Evolutionary conservation across 2,797 vertebrate genomes (phyloP).

Genomic region (Melanotaenia nigrans): DNA sequence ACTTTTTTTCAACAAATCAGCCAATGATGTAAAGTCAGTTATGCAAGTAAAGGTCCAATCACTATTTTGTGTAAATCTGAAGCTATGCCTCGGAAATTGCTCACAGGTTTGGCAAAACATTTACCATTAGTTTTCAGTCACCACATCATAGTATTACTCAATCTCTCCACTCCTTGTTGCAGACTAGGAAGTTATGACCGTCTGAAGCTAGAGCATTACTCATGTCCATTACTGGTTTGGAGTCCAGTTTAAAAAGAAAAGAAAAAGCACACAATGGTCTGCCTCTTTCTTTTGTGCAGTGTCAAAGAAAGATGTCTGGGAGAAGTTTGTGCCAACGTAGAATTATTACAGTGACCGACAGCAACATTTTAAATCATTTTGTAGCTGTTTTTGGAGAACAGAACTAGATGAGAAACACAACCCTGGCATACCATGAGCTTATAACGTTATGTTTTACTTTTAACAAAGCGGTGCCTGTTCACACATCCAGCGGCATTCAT

Average conservation of each 20-base stretch:
- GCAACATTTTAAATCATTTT: background rate
- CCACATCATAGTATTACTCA: slow-evolving; percentile 65
- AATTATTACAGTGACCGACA: slow-evolving; percentile 7
- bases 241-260: slow-evolving; percentile 15
- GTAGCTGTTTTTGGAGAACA: background rate
- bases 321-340: slow-evolving; percentile 12
- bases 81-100: background rate
- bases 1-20: slow-evolving; percentile 10
- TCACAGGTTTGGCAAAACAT: slow-evolving; percentile 19
- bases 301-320: slow-evolving; percentile 31
- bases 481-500: background rate
- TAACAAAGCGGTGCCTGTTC: background rate
- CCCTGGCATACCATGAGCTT: background rate
- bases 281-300: slow-evolving; percentile 15
- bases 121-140: slow-evolving; percentile 37
- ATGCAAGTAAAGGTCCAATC: background rate
- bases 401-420: background rate
- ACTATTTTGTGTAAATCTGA: background rate
- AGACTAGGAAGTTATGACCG: slow-evolving; percentile 50
- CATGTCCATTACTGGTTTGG: slow-evolving; percentile 57
- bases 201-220: slow-evolving; percentile 64
- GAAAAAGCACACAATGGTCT: background rate
- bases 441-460: slow-evolving; percentile 3
- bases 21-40: background rate
- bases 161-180: slow-evolving; percentile 46